Base-by-base conservation (phyloP, 2,113 vertebrate species). In the Halichoerus grypus region DNA sequence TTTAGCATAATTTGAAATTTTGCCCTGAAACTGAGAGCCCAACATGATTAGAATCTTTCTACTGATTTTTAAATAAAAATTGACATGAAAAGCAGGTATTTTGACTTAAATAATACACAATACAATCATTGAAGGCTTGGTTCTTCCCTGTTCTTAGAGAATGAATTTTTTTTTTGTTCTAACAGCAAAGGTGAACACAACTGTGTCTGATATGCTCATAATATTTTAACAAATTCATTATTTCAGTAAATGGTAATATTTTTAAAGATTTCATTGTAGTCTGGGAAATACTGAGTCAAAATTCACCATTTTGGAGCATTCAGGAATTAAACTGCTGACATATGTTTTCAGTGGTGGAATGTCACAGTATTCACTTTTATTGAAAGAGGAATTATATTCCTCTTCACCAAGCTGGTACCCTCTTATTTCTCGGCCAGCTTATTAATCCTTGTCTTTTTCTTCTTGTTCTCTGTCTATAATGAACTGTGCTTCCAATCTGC, bases 1-100 rank as follows among this genome's bases (percentile, higher is more conserved):
- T 95, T 96, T 93, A 95, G 42, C 22, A 51, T 26, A 79, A 26
- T 55, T 94, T 92, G 76, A 96, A 96, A 88, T 95, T 95, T 67
- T 96, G 21, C 59, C 39, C 51, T 22, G 59, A 86, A 53, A 90
- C 49, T 49, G 33, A 95, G 4, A 90, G 19, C 15, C 63, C 36
- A 49, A 1, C 51, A 36, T 59, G 57, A 55, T 72, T 93, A 95
- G 22, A 85, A 90, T 49, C 3, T 63, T 86, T 80, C 33, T 49
- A 88, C n/a, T 91, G 39, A 84, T 88, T 83, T 80, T 83, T 49
- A 31, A 42, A 71, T 81, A 89, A 94, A 85, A 88, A 77, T 83
- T 92, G 51, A 84, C 42, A 26, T 69, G 16, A 71, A 96, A 85
- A 85, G 33, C 21, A 84, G 42, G 2, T 95, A 28, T 31, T 19